Evolutionary conservation across 1,140 invertebrate genomes (phyloP).

Genomic region (Zaprionus kolodkinae): DNA sequence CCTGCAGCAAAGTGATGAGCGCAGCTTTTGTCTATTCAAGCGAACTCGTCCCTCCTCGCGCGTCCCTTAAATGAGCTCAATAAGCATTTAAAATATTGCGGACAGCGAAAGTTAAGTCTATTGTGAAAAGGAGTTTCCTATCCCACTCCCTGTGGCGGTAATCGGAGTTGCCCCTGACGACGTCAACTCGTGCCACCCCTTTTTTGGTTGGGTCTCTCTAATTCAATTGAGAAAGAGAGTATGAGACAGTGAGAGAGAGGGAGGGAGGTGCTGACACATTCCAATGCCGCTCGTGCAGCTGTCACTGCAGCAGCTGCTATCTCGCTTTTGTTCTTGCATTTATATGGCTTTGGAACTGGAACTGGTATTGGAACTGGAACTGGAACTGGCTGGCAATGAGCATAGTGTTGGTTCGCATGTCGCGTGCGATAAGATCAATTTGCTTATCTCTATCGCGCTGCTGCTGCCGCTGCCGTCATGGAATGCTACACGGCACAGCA

Average conservation of each 20-base stretch:
- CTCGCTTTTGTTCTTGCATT: constrained; percentile 25
- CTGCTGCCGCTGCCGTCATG: constrained; percentile 47
- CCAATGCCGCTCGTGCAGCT: constrained; percentile 53
- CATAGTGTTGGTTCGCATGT: background rate
- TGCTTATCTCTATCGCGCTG: constrained; percentile 35
- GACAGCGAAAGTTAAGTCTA: constrained; percentile 43
- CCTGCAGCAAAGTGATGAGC: constrained; percentile 24
- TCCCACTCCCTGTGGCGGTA: constrained; percentile 13
- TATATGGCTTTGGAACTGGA: constrained; percentile 3
- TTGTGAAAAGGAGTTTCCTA: constrained; percentile 30
- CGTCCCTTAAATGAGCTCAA: constrained; percentile 31
- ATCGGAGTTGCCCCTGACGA: constrained; percentile 27
- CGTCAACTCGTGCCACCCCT: constrained; percentile 51
- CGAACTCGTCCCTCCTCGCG: background rate
- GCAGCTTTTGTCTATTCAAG: constrained; percentile 27
- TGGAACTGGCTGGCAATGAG: constrained; percentile 11
- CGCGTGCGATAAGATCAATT: constrained; percentile 64
- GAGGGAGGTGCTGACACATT: constrained; percentile 31
- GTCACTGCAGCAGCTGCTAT: constrained; percentile 30
- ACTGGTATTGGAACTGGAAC: background rate
- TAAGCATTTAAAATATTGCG: constrained; percentile 32
- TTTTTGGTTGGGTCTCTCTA: constrained; percentile 21
- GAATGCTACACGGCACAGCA: constrained; percentile 46
- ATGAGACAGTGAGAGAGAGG: background rate
- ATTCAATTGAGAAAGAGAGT: constrained; percentile 30